Base-by-base conservation (phyloP, 1,140 invertebrate genomes). In the Sitobion miscanthi region DNA sequence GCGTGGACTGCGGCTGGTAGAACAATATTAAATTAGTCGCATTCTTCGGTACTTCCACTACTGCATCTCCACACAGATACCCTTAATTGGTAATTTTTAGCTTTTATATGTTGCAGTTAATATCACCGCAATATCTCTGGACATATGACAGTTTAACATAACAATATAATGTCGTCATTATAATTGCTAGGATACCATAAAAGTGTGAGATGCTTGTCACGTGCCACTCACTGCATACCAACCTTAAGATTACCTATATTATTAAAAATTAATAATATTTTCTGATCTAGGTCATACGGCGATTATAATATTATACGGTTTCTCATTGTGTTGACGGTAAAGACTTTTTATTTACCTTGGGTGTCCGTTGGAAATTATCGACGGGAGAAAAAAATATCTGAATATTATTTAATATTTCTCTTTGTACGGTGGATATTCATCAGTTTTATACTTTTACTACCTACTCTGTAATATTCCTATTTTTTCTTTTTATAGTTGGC, bases 251-350 rank as follows among this genome's bases (percentile, higher is more conserved):
- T 45, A 86, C 77, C 77, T 83, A 83, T 35, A 23, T 38, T 83
- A 38, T 83, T 83, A 45, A 42, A 45, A 86, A 86, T 17, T n/a
- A n/a, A 47, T 47, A 14, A 49, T 83, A 47, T 77, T 35, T 49
- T 35, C 9, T 47, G 82, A 85, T 93, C 54, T 83, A 54, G 85
- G 77, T 93, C 62, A 93, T 86, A 35, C 82, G 38, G n/a, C 45
- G 91, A 86, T 93, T 93, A 85, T 86, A 54, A 93, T 93, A 85
- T 85, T 23, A 23, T 87, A 62, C 83, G 93, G 69, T 93, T 93
- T 90, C 69, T 90, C 35, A 90, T 88, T 62, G 20, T 62, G 42
- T 93, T 45, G 57, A 54, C 57, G 35, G 62, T 77, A n/a, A 17
- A 77, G 14, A 77, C 62, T 6, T 77, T 77, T 77, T 77, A n/a